These are phyloP conservation scores for Catotricha subobsoleta DNA, from an alignment of 2,888 invertebrate species.

Conservation along the genomic window DNA sequence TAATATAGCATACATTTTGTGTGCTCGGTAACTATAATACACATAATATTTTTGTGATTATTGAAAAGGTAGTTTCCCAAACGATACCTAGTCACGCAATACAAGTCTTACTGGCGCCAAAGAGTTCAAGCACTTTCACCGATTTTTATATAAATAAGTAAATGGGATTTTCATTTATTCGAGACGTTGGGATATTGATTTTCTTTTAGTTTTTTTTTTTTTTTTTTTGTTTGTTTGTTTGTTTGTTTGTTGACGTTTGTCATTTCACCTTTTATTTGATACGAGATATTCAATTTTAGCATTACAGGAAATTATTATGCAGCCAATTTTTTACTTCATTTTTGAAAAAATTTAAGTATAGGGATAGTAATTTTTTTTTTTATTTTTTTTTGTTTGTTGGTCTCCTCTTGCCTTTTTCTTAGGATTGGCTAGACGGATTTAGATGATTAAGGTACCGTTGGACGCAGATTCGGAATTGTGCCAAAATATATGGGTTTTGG, in stretches of 20 bases:
- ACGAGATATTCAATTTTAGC: too few species aligned
- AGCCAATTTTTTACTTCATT: background rate
- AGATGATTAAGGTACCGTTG: too few species aligned
- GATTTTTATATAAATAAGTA: constrained; percentile 1
- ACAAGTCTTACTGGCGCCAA: constrained; percentile 4
- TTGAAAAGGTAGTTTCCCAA: too few species aligned
- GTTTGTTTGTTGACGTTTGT: background rate
- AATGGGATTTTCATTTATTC: background rate
- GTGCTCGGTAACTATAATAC: too few species aligned
- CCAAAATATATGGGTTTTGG: too few species aligned
- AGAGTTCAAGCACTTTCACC: constrained; percentile 3
- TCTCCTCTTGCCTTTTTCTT: too few species aligned
- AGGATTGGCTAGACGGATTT: too few species aligned
- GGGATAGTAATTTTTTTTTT: background rate
- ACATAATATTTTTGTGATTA: too few species aligned
- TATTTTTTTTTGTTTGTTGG: background rate
- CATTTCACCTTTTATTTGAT: too few species aligned
- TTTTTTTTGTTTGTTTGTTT: too few species aligned
- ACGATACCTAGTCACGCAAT: constrained; percentile 3
- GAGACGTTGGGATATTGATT: background rate
- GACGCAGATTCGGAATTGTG: too few species aligned
- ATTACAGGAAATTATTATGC: background rate
- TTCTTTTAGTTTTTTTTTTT: background rate
- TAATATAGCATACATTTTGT: too few species aligned
- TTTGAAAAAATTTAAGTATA: background rate